Percentiles rank a stretch among this genome's conserved stretches.
phyloP scores from a whole-genome alignment of 92 coral and sea anemone species.

The Porites evermanni region DNA sequence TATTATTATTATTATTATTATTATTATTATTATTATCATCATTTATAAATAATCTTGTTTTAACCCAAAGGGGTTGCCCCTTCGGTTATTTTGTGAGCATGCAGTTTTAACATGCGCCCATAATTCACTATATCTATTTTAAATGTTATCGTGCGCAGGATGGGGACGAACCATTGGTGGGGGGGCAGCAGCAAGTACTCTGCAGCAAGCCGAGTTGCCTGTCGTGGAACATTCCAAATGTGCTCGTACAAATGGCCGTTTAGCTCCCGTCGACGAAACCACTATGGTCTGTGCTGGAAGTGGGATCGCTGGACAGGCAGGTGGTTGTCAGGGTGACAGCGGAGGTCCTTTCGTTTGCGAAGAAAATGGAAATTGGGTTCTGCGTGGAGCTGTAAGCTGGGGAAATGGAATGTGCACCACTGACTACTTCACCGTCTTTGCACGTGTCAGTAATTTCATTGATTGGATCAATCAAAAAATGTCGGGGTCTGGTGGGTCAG shows the following conservation, averaged over 20 bases:
- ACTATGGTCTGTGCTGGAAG: conserved; percentile 72
- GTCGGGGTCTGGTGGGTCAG: too few species aligned
- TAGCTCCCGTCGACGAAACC: conserved; percentile 45
- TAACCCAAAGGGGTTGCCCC: too few species aligned
- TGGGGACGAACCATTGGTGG: conserved; percentile 80
- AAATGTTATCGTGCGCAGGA: conserved; percentile 1
- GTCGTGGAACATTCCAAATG: conserved; percentile 37
- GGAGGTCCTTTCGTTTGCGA: conserved; percentile 69
- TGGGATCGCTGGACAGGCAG: conserved; percentile 39
- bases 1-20: too few species aligned
- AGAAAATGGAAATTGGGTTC: conserved; percentile 57
- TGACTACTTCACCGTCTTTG: conserved; percentile 60
- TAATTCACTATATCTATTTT: background rate
- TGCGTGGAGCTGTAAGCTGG: conserved; percentile 71
- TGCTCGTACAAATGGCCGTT: conserved; percentile 31
- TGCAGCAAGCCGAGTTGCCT: conserved; percentile 64
- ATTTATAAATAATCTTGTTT: too few species aligned
- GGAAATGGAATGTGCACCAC: conserved; percentile 54
- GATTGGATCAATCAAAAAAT: conserved; percentile 24
- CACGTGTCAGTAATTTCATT: conserved; percentile 51
- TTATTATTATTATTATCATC: too few species aligned
- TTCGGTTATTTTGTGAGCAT: too few species aligned
- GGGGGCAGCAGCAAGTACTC: conserved; percentile 53
- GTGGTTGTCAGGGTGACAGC: conserved; percentile 67
- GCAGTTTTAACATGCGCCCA: background rate